Percentiles rank a stretch among this genome's conserved stretches.
phyloP scores from a whole-genome alignment of 2,797 vertebrate genomes.

The Phaenicophaeus curvirostris region DNA sequence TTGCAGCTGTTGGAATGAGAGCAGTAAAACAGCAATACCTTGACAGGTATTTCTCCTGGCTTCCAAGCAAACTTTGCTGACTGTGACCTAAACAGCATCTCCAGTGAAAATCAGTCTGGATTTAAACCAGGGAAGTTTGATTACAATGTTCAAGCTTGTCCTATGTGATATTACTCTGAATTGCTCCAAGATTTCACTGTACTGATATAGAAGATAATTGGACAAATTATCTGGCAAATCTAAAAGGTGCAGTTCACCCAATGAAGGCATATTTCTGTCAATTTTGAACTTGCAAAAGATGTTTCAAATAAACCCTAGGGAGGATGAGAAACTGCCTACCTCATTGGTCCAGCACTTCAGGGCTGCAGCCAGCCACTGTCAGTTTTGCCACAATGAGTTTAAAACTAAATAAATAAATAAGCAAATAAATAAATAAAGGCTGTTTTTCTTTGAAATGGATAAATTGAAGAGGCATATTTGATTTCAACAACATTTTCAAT shows the following conservation, averaged over 20 bases:
- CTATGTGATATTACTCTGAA: not conserved
- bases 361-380: not conserved
- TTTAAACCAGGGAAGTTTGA: not conserved
- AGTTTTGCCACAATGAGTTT: not conserved
- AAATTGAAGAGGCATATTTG: not conserved
- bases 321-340: not conserved
- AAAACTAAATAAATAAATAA: not conserved
- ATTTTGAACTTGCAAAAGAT: not conserved
- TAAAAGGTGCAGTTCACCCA: not conserved
- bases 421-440: too few relatives aligned
- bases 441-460: not conserved
- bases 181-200: not conserved
- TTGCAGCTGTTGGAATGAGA: not conserved
- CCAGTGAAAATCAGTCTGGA: not conserved
- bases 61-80: not conserved
- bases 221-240: not conserved
- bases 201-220: not conserved
- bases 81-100: not conserved
- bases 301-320: not conserved
- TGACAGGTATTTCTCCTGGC: not conserved
- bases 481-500: not conserved
- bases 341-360: not conserved
- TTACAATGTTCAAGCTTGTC: not conserved
- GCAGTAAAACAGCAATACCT: not conserved
- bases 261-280: not conserved